phyloP scores from a whole-genome alignment of 1,140 invertebrate species.

The Hylaeus anthracinus region DNA sequence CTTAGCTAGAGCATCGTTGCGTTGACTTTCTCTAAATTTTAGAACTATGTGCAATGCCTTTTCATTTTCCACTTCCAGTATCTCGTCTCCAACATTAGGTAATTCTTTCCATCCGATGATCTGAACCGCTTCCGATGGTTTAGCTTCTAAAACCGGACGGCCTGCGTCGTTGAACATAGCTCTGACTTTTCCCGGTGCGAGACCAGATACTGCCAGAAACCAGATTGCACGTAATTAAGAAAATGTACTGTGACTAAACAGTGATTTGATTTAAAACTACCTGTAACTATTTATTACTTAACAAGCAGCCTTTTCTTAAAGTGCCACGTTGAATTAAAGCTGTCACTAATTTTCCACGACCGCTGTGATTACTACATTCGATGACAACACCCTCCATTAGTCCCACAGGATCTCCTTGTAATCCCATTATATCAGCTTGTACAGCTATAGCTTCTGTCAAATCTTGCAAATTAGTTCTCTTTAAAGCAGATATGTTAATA shows the following conservation, averaged over 20 bases:
- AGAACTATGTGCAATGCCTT: constrained; percentile 88
- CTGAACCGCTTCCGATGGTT: constrained; percentile 92
- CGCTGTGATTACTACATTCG: constrained; percentile 90
- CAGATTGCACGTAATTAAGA: too few species aligned
- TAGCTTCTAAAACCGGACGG: constrained; percentile 84
- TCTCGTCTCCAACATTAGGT: constrained; percentile 92
- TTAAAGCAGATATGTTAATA: constrained; percentile 95
- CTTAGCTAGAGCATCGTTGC: constrained; percentile 82
- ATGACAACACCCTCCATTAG: constrained; percentile 94
- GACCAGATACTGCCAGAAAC: constrained; percentile 85
- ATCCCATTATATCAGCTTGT: constrained; percentile 94
- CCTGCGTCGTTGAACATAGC: constrained; percentile 92
- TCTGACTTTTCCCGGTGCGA: constrained; percentile 91
- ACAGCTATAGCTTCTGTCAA: constrained; percentile 92
- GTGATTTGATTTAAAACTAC: neutral
- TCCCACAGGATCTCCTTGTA: constrained; percentile 91
- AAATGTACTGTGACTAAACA: too few species aligned
- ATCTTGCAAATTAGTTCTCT: constrained; percentile 88
- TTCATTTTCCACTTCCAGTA: constrained; percentile 91
- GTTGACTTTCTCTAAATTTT: constrained; percentile 82
- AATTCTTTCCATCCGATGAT: constrained; percentile 94
- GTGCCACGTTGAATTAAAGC: constrained; percentile 95
- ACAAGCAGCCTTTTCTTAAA: constrained; percentile 88
- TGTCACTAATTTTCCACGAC: constrained; percentile 92
- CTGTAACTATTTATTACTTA: constrained; percentile 77